Evolutionary conservation across 2,113 vertebrate genomes (phyloP), one percentile per base, ranked within the genome.

Genomic region (Pseudorasbora parva): DNA sequence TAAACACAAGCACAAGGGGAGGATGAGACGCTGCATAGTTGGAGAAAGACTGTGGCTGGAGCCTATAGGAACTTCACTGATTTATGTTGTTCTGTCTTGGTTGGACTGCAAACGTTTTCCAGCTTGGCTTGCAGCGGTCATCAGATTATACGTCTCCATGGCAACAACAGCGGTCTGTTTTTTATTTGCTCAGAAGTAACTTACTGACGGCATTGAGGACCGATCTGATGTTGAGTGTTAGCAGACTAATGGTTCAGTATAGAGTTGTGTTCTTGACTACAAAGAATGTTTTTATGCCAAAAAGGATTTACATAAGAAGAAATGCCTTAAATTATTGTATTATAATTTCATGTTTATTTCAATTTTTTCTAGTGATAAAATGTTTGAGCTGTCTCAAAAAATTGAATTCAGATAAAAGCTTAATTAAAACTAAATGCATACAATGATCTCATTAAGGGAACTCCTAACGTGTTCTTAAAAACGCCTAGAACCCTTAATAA

Each of bases 1-100:
- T 84, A 86, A 84, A 86, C 82, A 86, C 57, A 77, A 78, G 43
- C 51, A 75, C 27, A 74, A 66, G n/a, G n/a, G 41, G 43, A 37
- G 59, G 68, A 75, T 74, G 17, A 84, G 75, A 64, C 11, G 2
- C 7, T 1, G 6, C 81, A 27, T n/a, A 51, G 27, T 66, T 37
- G 6, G 19, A 41, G 74, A 82, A 56, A 68, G 75, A 57, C 33
- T 82, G 74, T 57, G 14, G 43, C 47, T 15, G 43, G 8, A 30
- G 62, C 1, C 51, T 10, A 69, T 37, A 37, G 37, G 72, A 88
- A 85, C 83, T 85, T 43, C 45, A 75, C 57, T 83, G 84, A 82
- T 85, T 77, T 73, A 87, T 71, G 51, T 59, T 49, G 21, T 75
- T 83, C 19, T 69, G 51, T 64, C 68, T 66, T 47, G 78, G 60